Conservation (phyloP, 1,140 invertebrate genomes). For the Dolichoris vasculosae region DNA sequence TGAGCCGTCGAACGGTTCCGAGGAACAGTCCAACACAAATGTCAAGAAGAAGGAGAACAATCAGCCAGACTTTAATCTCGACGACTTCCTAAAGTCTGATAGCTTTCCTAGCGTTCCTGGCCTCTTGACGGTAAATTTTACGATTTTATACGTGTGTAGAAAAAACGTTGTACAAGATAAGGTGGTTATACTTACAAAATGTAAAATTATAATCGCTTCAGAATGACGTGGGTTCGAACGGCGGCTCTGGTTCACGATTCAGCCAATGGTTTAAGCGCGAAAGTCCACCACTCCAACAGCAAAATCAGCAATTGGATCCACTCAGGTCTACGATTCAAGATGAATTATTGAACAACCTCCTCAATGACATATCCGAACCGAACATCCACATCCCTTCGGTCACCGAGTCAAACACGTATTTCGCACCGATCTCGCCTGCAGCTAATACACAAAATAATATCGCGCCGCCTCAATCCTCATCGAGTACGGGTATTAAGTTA, state of each 20-base stretch:
- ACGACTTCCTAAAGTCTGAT: slow-evolving; percentile 83
- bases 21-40: slow-evolving; percentile 54
- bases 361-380: slow-evolving; percentile 78
- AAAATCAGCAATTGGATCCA: slow-evolving; percentile 72
- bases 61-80: slow-evolving; percentile 80
- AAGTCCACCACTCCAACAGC: slow-evolving; percentile 67
- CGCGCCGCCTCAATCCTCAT: slow-evolving; percentile 44
- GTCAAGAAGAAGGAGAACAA: slow-evolving; percentile 60
- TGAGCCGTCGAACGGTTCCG: slow-evolving; percentile 55
- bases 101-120: slow-evolving; percentile 78
- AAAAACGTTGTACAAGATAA: neutral
- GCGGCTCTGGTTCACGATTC: slow-evolving; percentile 77
- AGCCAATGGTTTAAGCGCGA: slow-evolving; percentile 80
- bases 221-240: slow-evolving; percentile 77
- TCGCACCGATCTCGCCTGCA: slow-evolving; percentile 80
- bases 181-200: neutral
- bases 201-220: slow-evolving; percentile 54
- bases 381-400: slow-evolving; percentile 75
- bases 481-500: slow-evolving; percentile 69
- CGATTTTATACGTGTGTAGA: neutral
- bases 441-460: slow-evolving; percentile 59
- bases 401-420: slow-evolving; percentile 77
- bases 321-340: slow-evolving; percentile 79
- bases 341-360: slow-evolving; percentile 78
- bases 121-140: slow-evolving; percentile 75